phyloP scores from a whole-genome alignment of 1,140 invertebrate genomes.

The Gonioctena quinquepunctata region DNA sequence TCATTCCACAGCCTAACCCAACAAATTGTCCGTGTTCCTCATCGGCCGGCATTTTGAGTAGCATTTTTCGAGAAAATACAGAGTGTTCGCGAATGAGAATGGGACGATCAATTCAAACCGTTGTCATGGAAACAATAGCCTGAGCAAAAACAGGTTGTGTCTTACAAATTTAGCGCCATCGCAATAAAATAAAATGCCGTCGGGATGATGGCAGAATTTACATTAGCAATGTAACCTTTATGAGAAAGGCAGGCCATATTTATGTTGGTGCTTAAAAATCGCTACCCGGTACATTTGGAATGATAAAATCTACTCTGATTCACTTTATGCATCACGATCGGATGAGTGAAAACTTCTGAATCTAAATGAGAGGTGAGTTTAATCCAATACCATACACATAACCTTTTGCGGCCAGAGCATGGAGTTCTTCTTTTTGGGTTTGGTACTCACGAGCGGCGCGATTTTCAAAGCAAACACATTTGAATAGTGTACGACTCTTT shows the following conservation, averaged over 20 bases:
- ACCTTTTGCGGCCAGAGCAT: constrained; percentile 1
- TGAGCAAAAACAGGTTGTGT: constrained; percentile 12
- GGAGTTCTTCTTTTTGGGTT: background rate
- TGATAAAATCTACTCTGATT: constrained; percentile 24
- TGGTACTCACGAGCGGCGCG: background rate
- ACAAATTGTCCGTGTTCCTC: background rate
- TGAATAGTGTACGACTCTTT: background rate
- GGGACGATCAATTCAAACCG: constrained; percentile 13
- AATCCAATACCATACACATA: background rate
- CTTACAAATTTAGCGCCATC: constrained; percentile 26
- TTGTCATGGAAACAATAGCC: constrained; percentile 25
- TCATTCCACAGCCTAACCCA: background rate
- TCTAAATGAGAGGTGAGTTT: background rate
- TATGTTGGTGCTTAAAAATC: constrained; percentile 29
- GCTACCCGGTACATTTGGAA: constrained; percentile 21
- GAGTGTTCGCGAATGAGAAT: constrained; percentile 9
- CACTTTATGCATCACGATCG: constrained; percentile 19
- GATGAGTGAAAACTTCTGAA: constrained; percentile 13
- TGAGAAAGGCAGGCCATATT: constrained; percentile 14
- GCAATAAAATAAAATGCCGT: constrained; percentile 15
- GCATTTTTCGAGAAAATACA: constrained; percentile 5
- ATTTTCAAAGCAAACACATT: background rate
- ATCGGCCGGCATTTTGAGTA: background rate
- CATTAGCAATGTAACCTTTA: constrained; percentile 25
- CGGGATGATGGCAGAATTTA: constrained; percentile 18